phyloP scores from a whole-genome alignment of 2,113 vertebrate species.

The Eudyptes chrysolophus region DNA sequence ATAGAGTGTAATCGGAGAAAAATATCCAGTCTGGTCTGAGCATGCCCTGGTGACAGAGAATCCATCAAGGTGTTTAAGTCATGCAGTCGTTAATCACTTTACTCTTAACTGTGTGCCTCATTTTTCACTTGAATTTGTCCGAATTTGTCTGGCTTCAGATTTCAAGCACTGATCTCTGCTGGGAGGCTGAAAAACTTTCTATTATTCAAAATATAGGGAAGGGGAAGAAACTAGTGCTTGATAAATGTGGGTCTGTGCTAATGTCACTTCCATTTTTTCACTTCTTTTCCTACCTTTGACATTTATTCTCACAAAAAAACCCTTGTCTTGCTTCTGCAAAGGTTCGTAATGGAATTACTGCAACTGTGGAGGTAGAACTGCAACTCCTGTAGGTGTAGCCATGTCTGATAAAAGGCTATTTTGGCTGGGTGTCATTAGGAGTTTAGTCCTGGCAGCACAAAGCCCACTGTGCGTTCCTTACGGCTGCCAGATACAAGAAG shows the following conservation, averaged over 20 bases:
- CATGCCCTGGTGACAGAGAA: not conserved
- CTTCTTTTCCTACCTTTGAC: not conserved
- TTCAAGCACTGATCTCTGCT: conserved; percentile 1
- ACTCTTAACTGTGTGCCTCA: not conserved
- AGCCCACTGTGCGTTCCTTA: not conserved
- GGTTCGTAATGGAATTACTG: not conserved
- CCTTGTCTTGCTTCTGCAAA: not conserved
- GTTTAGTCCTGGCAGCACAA: not conserved
- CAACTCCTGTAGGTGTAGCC: not conserved
- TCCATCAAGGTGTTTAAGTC: not conserved
- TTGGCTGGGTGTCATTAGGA: not conserved
- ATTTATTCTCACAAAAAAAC: not conserved
- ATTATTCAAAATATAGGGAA: not conserved
- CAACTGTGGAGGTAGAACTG: not conserved
- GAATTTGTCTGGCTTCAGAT: not conserved
- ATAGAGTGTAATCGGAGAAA: not conserved
- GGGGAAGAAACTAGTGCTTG: not conserved
- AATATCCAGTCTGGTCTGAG: not conserved
- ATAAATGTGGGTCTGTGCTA: not conserved
- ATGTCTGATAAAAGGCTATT: not conserved
- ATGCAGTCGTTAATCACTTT: not conserved
- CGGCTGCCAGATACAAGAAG: not conserved
- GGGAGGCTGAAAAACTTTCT: not conserved
- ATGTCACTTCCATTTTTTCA: not conserved
- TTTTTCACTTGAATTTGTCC: not conserved